phyloP scores from a whole-genome alignment of 2,888 invertebrate species.

The Rapana venosa region DNA sequence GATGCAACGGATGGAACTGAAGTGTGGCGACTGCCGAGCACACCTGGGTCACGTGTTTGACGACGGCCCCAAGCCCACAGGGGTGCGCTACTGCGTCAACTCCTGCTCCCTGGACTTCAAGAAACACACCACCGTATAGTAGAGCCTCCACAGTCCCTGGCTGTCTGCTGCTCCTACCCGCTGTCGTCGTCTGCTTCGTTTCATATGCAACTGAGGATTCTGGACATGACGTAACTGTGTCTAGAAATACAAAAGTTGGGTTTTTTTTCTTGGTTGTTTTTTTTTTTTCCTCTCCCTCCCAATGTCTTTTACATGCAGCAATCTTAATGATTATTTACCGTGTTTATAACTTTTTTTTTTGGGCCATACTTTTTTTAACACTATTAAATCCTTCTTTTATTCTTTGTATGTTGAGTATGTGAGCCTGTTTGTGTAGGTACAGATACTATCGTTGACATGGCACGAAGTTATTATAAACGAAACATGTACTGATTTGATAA shows the following conservation, averaged over 20 bases:
- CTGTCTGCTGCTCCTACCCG: background rate
- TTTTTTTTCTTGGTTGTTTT: background rate
- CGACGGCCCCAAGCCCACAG: constrained; percentile 74
- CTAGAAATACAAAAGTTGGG: background rate
- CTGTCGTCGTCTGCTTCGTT: background rate
- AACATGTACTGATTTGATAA: background rate
- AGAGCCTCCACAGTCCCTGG: too few relatives aligned
- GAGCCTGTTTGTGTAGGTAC: background rate
- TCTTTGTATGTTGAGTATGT: too few relatives aligned
- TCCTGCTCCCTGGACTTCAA: constrained; percentile 76
- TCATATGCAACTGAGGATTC: background rate
- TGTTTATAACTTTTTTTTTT: background rate
- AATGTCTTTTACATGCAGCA: background rate
- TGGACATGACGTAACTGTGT: background rate
- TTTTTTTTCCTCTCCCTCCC: background rate
- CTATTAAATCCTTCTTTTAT: too few relatives aligned
- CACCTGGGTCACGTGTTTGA: constrained; percentile 78
- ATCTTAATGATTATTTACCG: too few relatives aligned
- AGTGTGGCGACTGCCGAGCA: constrained; percentile 73
- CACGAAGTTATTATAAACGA: background rate
- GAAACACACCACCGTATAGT: constrained; percentile 75
- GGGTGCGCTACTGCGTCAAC: constrained; percentile 76
- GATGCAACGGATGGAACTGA: constrained; percentile 71
- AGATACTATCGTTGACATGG: background rate
- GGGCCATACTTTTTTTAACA: too few relatives aligned